Evolutionary conservation across 2,888 invertebrate genomes (phyloP), one percentile per base, ranked within the genome.

Genomic region (Nowickia ferox): DNA sequence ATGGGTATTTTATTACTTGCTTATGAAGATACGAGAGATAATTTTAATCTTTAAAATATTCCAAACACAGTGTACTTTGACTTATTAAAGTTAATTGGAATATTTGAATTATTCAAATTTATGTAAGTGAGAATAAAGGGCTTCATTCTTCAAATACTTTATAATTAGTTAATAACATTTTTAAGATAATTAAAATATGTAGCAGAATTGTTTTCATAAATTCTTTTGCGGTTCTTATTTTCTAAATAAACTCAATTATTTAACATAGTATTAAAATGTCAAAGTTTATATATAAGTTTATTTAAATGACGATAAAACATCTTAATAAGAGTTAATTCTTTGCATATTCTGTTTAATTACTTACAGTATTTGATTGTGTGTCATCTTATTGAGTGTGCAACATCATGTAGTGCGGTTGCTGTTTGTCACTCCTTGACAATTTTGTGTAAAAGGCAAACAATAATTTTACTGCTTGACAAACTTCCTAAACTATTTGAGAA

Each of bases 401-500:
- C 78, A 61, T 69, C 51, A 42, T 78, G 10, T 42, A 9, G 30
- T 61, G 38, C 61, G 13, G 48, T 59, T 57, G 19, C n/a, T 74
- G 30, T 38, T 38, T 74, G 80, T 57, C 80, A 51, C 59, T 80
- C 57, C 71, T 75, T 84, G 51, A 51, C 22, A 53, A 48, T 72
- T 72, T 78, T 71, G 17, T 76, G 42, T 71, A 22, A 68, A 69
- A 85, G 84, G 84, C 83, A 87, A 80, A 87, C 85, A 83, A 72
- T 88, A 75, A 87, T 87, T 86, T 88, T 74, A 82, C 61, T 78
- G 61, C 86, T 87, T 85, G 81, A 87, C 84, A 88, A 87, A 88
- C 84, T 87, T 74, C 75, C 78, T 84, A 80, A 84, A 82, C 71
- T 77, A 82, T 48, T 78, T 78, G 51, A 65, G 53, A 59, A 63